Percentiles rank a stretch among this genome's conserved stretches.
Evolutionary conservation across 2,888 invertebrate genomes (phyloP).

Genomic region (Scaptomyza parva): DNA sequence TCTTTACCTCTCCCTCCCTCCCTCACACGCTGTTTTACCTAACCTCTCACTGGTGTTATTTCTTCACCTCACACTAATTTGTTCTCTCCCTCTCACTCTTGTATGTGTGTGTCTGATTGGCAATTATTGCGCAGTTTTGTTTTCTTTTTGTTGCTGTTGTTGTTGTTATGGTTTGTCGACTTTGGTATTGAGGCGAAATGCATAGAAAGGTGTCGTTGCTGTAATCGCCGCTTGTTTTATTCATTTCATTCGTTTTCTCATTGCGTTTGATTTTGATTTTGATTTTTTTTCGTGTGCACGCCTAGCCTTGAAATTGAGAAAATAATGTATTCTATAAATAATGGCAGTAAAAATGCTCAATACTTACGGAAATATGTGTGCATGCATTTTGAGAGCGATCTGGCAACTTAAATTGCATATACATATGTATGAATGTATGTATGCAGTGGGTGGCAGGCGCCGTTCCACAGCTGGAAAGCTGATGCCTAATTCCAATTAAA

Average conservation of each 20-base stretch:
- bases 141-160: constrained; percentile 4
- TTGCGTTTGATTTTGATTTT: constrained; percentile 30
- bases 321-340: constrained; percentile 70
- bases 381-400: constrained; percentile 36
- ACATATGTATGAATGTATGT: neutral
- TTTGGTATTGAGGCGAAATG: constrained; percentile 51
- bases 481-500: constrained; percentile 38
- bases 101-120: constrained; percentile 19
- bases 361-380: constrained; percentile 30
- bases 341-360: constrained; percentile 44
- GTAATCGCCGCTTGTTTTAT: constrained; percentile 63
- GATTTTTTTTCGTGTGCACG: constrained; percentile 15
- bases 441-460: constrained; percentile 48
- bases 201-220: constrained; percentile 70
- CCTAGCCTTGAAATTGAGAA: constrained; percentile 65
- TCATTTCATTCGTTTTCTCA: constrained; percentile 47
- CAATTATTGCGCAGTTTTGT: constrained; percentile 73
- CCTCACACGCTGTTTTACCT: neutral
- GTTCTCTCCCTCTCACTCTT: constrained; percentile 2
- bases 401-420: constrained; percentile 18
- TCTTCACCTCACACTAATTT: neutral
- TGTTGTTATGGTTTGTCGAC: constrained; percentile 25
- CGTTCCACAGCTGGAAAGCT: constrained; percentile 43
- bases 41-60: constrained; percentile 4
- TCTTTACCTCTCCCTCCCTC: constrained; percentile 3